Evolutionary conservation across 1,140 invertebrate species (phyloP), one percentile per base, ranked within the genome.

Genomic region (Heliconius himera): DNA sequence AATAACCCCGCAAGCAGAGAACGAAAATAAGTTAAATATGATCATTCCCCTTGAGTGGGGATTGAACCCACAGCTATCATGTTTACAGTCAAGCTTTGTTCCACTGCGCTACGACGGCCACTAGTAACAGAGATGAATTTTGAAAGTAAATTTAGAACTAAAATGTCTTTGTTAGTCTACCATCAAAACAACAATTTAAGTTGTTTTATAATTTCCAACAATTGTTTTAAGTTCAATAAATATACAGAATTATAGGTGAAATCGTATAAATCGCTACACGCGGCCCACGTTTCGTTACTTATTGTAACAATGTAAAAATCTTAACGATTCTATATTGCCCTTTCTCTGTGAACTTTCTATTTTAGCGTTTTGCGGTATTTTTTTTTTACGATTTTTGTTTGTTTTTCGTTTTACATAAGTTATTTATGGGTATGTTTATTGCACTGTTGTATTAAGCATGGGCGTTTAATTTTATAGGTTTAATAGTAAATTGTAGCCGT

Each of bases 271-370:
- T 85, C 77, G 77, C 77, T 78, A 80, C 71, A 84, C 80, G 79
- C 80, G 70, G 80, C 60, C 80, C 80, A 85, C 85, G 83, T 87
- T 86, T 85, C 85, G 83, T 87, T 85, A 86, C 83, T 85, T 88
- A 87, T 84, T 88, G 86, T 87, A 82, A 83, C 85, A 81, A 88
- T 85, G 83, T 85, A 87, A 89, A 90, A 88, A 86, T 81, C 76
- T 84, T 83, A 89, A 84, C 78, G 81, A 86, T 85, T 87, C 85
- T 73, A 76, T 85, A 78, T 82, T 78, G 87, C 88, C 91, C 89
- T 92, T 92, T 92, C 88, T 89, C 88, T 87, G 73, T 86, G 77
- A 84, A 84, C 89, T 91, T 91, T 90, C 87, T 90, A 90, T 72
- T 80, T 79, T 77, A 74, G 22, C 75, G 73, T 76, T 80, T 82